phyloP scores from a whole-genome alignment of 2,113 vertebrate species.

The Brachyistius frenatus region DNA sequence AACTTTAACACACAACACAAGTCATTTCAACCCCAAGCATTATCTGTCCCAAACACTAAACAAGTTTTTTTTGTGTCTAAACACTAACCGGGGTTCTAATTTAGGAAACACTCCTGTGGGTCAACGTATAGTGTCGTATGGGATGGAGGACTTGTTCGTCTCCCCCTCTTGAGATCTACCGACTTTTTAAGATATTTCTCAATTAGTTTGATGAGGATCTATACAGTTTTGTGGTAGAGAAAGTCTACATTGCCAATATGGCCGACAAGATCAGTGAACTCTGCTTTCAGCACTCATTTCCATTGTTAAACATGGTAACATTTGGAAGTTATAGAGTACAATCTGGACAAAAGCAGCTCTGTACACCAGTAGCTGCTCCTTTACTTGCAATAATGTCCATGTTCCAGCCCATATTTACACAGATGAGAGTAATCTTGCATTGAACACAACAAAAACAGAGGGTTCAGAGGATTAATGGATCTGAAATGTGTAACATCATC shows the following conservation, averaged over 20 bases:
- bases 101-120: no score
- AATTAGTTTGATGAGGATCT: no score
- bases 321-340: not conserved
- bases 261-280: not conserved
- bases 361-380: not conserved
- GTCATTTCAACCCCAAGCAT: no score
- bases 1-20: no score
- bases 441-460: not conserved
- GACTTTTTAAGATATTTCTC: not conserved
- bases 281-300: not conserved
- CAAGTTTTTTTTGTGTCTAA: no score
- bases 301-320: not conserved
- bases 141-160: no score
- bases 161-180: not conserved
- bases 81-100: no score
- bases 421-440: not conserved
- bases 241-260: not conserved
- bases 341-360: not conserved
- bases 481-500: not conserved
- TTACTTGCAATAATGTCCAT: not conserved
- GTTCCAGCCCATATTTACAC: not conserved
- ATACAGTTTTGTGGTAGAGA: no score
- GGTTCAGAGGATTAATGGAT: conserved; percentile 4
- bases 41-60: no score
- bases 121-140: no score